A percentile compares a stretch with the other conserved stretches of the same genome.
These are phyloP conservation scores for Drosophila greeni DNA, from an alignment of 2,888 invertebrate genomes.

Conservation along the genomic window DNA sequence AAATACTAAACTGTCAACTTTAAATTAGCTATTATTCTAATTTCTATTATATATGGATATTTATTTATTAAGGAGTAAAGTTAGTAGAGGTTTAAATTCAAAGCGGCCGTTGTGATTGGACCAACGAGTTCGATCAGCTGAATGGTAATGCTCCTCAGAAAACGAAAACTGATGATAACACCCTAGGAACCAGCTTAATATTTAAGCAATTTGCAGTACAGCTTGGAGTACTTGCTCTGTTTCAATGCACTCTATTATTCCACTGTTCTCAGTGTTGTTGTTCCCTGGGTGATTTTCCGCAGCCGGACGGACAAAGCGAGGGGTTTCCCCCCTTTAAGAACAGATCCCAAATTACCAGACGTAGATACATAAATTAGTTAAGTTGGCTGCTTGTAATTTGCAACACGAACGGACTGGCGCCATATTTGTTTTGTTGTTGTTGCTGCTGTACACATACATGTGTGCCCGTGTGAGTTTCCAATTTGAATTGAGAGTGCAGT, in stretches of 20 bases:
- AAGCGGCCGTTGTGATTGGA: too few species aligned
- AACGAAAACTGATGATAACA: too few species aligned
- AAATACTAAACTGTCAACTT: too few species aligned
- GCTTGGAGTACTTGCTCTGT: background rate
- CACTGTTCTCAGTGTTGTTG: constrained; percentile 25
- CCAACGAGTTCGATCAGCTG: too few species aligned
- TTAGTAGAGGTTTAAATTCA: too few species aligned
- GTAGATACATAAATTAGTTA: constrained; percentile 44
- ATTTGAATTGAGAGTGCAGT: constrained; percentile 47
- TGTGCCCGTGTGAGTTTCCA: constrained; percentile 45
- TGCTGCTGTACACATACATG: constrained; percentile 22
- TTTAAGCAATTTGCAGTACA: background rate
- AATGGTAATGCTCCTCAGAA: too few species aligned
- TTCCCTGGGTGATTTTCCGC: constrained; percentile 42
- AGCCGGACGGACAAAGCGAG: constrained; percentile 8
- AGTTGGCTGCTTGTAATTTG: constrained; percentile 55
- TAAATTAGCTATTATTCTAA: too few species aligned
- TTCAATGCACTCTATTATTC: constrained; percentile 2
- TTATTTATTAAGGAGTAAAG: too few species aligned
- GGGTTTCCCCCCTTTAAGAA: constrained; percentile 45
- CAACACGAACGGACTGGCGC: constrained; percentile 56
- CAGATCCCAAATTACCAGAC: constrained; percentile 47
- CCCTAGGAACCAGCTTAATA: too few species aligned
- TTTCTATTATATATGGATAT: too few species aligned
- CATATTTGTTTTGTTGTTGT: constrained; percentile 37